A percentile compares a stretch with the other conserved stretches of the same genome.
These are phyloP conservation scores for Anodontia alba DNA, from an alignment of 2,888 invertebrate species.

Conservation along the genomic window DNA sequence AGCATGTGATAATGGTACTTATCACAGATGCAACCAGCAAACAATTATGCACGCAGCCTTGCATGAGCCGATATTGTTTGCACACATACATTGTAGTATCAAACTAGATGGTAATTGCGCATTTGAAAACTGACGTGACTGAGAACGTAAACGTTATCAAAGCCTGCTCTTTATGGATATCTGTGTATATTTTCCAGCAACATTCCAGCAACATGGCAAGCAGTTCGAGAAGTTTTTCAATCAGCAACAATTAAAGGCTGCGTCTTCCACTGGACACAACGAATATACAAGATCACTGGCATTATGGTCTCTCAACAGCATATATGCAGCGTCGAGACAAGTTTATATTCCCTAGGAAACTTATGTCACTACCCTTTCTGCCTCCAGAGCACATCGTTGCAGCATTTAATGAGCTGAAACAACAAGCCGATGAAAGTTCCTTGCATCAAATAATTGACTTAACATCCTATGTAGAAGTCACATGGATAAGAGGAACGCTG, in stretches of 20 bases:
- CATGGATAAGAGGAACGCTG: neutral
- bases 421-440: neutral
- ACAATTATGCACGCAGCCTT: too few relatives aligned
- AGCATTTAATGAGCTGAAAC: constrained; percentile 24
- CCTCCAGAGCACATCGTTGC: constrained; percentile 22
- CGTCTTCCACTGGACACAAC: neutral
- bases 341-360: constrained; percentile 6
- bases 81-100: too few relatives aligned
- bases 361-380: constrained; percentile 30
- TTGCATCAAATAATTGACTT: neutral
- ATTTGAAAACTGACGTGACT: too few relatives aligned
- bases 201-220: constrained; percentile 33
- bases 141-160: too few relatives aligned
- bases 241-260: neutral
- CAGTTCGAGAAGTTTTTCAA: neutral
- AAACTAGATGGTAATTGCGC: too few relatives aligned
- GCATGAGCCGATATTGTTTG: too few relatives aligned
- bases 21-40: too few relatives aligned
- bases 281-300: neutral
- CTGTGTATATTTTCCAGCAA: too few relatives aligned
- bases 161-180: too few relatives aligned
- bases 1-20: too few relatives aligned
- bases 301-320: constrained; percentile 28
- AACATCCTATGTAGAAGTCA: neutral
- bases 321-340: constrained; percentile 12